phyloP scores from a whole-genome alignment of 2,113 vertebrate species.

The Pteruthius melanotis region DNA sequence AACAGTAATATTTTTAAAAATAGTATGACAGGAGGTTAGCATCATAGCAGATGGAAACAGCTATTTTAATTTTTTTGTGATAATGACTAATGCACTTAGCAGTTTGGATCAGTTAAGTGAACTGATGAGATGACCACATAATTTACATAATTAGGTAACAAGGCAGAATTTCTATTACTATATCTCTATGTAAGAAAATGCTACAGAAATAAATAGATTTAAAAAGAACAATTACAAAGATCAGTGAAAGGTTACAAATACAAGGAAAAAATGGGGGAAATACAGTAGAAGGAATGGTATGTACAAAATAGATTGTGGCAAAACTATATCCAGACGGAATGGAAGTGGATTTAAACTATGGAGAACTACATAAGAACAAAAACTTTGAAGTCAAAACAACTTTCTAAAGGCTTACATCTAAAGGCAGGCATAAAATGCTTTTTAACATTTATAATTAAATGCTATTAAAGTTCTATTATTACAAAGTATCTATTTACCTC shows the following conservation, averaged over 20 bases:
- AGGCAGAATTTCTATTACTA: background rate
- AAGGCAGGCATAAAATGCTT: background rate
- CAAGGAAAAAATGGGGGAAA: background rate
- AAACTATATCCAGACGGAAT: background rate
- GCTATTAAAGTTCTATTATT: background rate
- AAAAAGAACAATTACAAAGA: background rate
- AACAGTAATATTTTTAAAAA: background rate
- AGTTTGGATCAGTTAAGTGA: background rate
- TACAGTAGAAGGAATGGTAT: background rate
- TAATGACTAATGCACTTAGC: background rate
- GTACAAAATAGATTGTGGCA: background rate
- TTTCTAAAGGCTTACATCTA: background rate
- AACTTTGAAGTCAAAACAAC: background rate
- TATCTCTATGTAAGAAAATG: background rate
- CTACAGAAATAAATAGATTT: background rate
- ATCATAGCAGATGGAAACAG: background rate
- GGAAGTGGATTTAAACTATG: background rate
- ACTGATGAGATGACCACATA: background rate
- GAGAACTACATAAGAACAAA: background rate
- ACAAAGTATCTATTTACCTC: slow-evolving; percentile 79
- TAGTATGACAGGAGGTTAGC: background rate
- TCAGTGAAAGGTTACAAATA: background rate
- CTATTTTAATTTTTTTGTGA: background rate
- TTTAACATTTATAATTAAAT: background rate
- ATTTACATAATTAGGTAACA: background rate